Conservation (phyloP, 2,113 vertebrate genomes). For the Chaetodon auriga region DNA sequence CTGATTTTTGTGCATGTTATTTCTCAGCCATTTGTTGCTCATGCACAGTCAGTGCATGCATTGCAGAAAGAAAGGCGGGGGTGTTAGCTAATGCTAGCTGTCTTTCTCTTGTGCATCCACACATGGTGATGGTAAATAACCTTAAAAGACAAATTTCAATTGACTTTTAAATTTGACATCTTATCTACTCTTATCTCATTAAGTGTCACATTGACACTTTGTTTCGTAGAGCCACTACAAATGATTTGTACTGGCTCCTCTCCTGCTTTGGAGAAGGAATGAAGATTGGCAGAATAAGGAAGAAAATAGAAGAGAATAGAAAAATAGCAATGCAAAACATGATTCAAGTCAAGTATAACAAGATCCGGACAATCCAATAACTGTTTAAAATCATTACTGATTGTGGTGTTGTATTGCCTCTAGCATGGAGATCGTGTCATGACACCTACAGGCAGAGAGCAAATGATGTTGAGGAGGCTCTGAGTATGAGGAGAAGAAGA, state of each 20-base stretch:
- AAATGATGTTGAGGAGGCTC: constrained; percentile 1
- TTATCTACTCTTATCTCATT: not conserved
- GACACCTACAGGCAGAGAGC: not conserved
- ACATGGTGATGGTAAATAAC: not conserved
- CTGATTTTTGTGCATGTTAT: not conserved
- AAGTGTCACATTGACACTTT: not conserved
- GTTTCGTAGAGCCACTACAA: too few relatives aligned
- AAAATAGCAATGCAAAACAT: not conserved
- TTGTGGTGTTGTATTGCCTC: not conserved
- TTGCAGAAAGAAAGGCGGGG: not conserved
- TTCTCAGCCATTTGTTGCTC: not conserved
- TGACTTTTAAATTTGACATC: not conserved
- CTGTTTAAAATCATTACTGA: not conserved
- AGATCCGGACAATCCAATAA: not conserved
- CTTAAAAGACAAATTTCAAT: not conserved
- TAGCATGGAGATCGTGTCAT: not conserved
- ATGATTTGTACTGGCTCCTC: not conserved
- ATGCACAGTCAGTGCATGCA: not conserved
- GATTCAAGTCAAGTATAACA: not conserved
- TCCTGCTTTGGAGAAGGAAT: not conserved
- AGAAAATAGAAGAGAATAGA: not conserved
- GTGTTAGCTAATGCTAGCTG: not conserved
- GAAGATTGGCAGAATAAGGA: not conserved
- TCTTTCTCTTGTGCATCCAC: not conserved
- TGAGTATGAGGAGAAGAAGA: not conserved